Conservation (phyloP, 2,888 invertebrate species). For the Drosophila neutralis region DNA sequence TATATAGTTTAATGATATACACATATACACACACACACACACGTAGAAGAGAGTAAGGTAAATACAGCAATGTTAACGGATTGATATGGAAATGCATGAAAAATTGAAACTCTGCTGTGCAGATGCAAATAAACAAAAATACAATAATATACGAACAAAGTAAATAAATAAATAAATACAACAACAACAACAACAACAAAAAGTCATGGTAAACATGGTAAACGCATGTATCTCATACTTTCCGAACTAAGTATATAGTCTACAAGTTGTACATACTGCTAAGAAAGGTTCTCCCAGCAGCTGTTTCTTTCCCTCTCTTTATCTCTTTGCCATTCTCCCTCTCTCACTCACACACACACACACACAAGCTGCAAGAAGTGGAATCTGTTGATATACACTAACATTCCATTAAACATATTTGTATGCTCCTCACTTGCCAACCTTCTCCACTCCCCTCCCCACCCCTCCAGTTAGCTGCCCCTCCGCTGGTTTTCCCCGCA, state of each 20-base stretch:
- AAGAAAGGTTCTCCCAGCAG: slow-evolving; percentile 8
- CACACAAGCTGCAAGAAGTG: slow-evolving; percentile 1
- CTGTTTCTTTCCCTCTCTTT: slow-evolving; percentile 10
- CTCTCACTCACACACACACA: slow-evolving; percentile 1
- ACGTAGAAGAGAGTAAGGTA: slow-evolving; percentile 8
- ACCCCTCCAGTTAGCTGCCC: neutral
- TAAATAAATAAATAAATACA: slow-evolving; percentile 9
- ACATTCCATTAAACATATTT: slow-evolving; percentile 48
- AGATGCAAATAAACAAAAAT: slow-evolving; percentile 80
- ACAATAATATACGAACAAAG: neutral
- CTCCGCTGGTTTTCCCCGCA: neutral
- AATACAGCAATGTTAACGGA: slow-evolving; percentile 36
- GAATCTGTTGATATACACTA: slow-evolving; percentile 24
- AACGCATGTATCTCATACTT: slow-evolving; percentile 19
- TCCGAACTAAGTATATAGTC: slow-evolving; percentile 12
- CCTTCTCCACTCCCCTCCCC: neutral
- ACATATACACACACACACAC: slow-evolving; percentile 1
- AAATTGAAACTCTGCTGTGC: slow-evolving; percentile 81
- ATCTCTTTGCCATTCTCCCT: neutral
- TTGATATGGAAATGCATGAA: slow-evolving; percentile 37
- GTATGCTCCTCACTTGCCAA: neutral
- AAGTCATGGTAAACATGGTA: slow-evolving; percentile 26
- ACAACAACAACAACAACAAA: slow-evolving; percentile 11
- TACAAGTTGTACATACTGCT: slow-evolving; percentile 38
- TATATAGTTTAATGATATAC: slow-evolving; percentile 26